These are phyloP conservation scores for Endotricha flammealis DNA, from an alignment of 2,888 invertebrate genomes.

Conservation along the genomic window DNA sequence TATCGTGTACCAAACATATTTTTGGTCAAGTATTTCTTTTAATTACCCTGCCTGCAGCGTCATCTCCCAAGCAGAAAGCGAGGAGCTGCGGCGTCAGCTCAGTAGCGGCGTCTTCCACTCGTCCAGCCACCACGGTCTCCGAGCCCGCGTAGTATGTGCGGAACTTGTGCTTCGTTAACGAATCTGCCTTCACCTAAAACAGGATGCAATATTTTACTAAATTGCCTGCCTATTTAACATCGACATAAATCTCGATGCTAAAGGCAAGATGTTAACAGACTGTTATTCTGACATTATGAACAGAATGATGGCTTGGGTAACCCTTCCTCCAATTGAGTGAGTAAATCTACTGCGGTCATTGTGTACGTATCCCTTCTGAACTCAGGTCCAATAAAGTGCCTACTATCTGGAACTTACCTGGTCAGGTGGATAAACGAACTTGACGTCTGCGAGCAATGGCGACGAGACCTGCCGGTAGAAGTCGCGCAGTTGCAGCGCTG, in stretches of 20 bases:
- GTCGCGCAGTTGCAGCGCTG: slow-evolving; percentile 80
- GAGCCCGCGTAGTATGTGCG: slow-evolving; percentile 80
- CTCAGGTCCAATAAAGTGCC: no score
- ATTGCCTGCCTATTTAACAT: no score
- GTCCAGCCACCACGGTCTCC: slow-evolving; percentile 81
- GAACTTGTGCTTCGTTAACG: slow-evolving; percentile 75
- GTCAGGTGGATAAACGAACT: slow-evolving; percentile 79
- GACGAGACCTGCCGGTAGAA: slow-evolving; percentile 84
- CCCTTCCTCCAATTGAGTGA: no score
- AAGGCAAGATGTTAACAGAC: no score
- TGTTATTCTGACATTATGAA: no score
- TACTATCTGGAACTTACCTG: no score
- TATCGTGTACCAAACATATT: no score
- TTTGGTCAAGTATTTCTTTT: background rate
- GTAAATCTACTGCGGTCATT: no score
- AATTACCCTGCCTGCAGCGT: slow-evolving; percentile 42
- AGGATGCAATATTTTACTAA: no score
- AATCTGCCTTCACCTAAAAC: slow-evolving; percentile 66
- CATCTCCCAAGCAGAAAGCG: slow-evolving; percentile 45
- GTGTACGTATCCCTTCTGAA: no score
- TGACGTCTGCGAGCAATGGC: slow-evolving; percentile 81
- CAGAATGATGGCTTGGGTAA: no score
- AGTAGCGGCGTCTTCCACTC: slow-evolving; percentile 30
- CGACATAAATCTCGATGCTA: no score
- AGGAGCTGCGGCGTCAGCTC: slow-evolving; percentile 43